Base-by-base conservation (phyloP, 2,113 vertebrate species). In the Callionymus lyra region DNA sequence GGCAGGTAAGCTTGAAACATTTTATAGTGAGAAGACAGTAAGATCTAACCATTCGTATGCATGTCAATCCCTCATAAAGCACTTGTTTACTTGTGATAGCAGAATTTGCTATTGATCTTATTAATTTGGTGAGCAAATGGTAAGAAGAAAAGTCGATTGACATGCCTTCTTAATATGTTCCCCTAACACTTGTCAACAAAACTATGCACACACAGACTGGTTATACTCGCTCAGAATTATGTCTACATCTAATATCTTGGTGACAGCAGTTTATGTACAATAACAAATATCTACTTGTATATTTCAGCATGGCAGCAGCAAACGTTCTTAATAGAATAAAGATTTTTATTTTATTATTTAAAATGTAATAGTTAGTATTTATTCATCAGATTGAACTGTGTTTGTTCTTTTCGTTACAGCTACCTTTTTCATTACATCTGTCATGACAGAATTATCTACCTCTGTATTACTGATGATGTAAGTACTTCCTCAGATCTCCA, bases 391-490 rank as follows among this genome's bases (percentile, higher is more conserved):
- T n/a, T n/a, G n/a, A n/a, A n/a, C 21, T 27, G 4, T 27, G 21
- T 27, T 27, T 27, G 21, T 62, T 37, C 46, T 70, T 71, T 52
- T 43, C 47, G 50, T 77, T 72, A 59, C 78, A 98, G 94, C 82
- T 99, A 98, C 45, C 86, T 99, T 38, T 99, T 97, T 71, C 95
- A 99, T 78, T 99, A 97, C 79, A 93, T 99, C 84, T 99, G 94
- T 69, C 92, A 99, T 65, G 94, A 99, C 84, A 88, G 95, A 79
- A 98, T 99, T 56, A 89, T 98, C 41, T 98, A 95, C 83, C 86
- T 98, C 63, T 94, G 93, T 77, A 98, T 99, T 81, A 99, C 94
- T 16, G 94, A 99, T 53, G 95, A 99, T 54, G 95, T 98, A 78
- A 97, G 95, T 98, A 77, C 13, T 10, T 34, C 10, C 50, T 34